phyloP scores from a whole-genome alignment of 2,888 invertebrate species.

The Icerya purchasi region DNA sequence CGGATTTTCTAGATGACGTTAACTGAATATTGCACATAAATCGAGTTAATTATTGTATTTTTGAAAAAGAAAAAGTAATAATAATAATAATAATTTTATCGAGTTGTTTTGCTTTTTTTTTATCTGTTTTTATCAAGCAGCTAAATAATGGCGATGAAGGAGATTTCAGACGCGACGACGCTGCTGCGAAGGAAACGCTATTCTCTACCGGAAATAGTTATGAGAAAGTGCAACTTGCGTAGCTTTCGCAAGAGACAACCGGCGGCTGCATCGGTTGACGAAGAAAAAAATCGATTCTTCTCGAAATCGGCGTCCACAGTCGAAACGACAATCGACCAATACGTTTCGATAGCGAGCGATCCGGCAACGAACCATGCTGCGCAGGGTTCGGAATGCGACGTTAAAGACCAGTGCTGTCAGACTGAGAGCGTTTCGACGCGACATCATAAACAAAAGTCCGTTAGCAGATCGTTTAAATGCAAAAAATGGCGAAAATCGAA shows the following conservation, averaged over 20 bases:
- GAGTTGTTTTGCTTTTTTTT: not conserved
- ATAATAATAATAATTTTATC: no score
- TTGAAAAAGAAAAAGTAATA: no score
- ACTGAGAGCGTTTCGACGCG: slow-evolving; percentile 2
- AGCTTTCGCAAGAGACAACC: not conserved
- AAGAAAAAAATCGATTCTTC: not conserved
- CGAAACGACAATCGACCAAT: not conserved
- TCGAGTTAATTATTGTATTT: no score
- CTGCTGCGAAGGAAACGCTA: slow-evolving; percentile 1
- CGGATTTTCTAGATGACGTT: no score
- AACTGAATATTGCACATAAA: no score
- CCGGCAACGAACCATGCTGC: not conserved
- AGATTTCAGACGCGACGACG: not conserved
- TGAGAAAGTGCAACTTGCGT: slow-evolving; percentile 9
- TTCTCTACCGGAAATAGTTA: slow-evolving; percentile 11
- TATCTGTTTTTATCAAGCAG: not conserved
- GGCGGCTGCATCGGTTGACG: not conserved
- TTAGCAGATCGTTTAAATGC: no score
- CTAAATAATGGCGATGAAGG: not conserved
- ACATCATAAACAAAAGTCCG: no score
- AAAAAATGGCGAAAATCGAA: no score
- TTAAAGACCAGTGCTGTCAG: slow-evolving; percentile 8
- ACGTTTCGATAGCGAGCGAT: not conserved
- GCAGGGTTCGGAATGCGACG: no score
- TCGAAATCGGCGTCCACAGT: not conserved